phyloP scores from a whole-genome alignment of 2,797 vertebrate species.

The Sebastes hubbsi region DNA sequence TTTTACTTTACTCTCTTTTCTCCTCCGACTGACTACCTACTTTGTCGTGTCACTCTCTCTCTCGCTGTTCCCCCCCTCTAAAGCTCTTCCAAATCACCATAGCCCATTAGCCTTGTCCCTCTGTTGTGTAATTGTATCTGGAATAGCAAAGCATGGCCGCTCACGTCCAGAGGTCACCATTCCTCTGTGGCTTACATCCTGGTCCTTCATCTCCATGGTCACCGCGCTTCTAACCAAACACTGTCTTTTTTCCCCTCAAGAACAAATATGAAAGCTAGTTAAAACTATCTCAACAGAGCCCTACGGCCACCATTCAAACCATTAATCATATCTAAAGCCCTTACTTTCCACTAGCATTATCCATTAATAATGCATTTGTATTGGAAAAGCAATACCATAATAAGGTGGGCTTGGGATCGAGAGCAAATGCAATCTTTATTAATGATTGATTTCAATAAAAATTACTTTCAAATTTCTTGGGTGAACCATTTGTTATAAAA shows the following conservation, averaged over 20 bases:
- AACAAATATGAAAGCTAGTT: constrained; percentile 39
- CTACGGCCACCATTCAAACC: constrained; percentile 20
- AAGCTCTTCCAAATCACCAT: constrained; percentile 49
- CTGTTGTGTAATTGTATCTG: constrained; percentile 69
- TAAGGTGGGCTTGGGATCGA: constrained; percentile 10
- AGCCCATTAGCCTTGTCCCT: constrained; percentile 51
- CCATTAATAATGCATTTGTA: constrained; percentile 60
- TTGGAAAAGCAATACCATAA: constrained; percentile 57
- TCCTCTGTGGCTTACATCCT: constrained; percentile 74
- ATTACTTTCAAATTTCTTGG: constrained; percentile 24
- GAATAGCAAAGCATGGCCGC: constrained; percentile 52
- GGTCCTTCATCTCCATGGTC: constrained; percentile 75
- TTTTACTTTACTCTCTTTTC: constrained; percentile 49
- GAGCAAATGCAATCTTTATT: constrained; percentile 44
- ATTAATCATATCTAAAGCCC: constrained; percentile 57
- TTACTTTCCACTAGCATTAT: constrained; percentile 30
- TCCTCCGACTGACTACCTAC: constrained; percentile 38
- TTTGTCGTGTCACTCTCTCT: constrained; percentile 49
- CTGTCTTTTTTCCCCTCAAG: neutral
- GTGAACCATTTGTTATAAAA: constrained; percentile 31
- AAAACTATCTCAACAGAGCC: constrained; percentile 28
- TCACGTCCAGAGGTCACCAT: constrained; percentile 67
- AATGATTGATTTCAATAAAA: constrained; percentile 39
- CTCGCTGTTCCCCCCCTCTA: constrained; percentile 17
- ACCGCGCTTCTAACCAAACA: constrained; percentile 70